Evolutionary conservation across 1,140 invertebrate species (phyloP), one percentile per base, ranked within the genome.

Genomic region (Drosophila takahashii): DNA sequence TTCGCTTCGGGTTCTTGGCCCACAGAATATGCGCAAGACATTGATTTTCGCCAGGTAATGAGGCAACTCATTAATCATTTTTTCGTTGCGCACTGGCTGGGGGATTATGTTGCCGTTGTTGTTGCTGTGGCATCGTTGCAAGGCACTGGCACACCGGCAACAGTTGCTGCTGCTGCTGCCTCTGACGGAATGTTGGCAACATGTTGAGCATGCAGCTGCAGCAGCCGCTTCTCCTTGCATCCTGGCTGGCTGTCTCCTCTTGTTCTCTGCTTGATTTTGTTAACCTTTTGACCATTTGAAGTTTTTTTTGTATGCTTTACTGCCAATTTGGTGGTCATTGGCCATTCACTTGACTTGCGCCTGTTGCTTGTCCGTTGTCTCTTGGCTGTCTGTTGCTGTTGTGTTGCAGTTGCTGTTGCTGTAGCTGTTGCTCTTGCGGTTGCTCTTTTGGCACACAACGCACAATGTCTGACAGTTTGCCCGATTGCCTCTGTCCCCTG

Each of bases 291-390:
- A 89, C 84, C 84, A 89, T 74, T 90, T 90, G 73, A 80, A 89
- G 84, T 89, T 89, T 89, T 89, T 89, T 89, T 90, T 89, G 84
- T 89, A 89, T 89, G 84, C 84, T 89, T 89, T 89, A 89, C 84
- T 90, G 84, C 84, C 84, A 89, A 89, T 89, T 89, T 89, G 84
- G 84, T 89, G 84, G 84, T 89, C 84, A 90, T 89, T 87, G 84
- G 84, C 84, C 84, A 87, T 89, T 86, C 83, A 87, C 83, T 86
- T 86, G 83, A 86, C 83, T 86, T 87, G 80, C 70, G 78, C 77
- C 77, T 79, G 69, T 79, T 80, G 77, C 77, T 45, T 79, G 77
- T 79, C 64, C 56, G 74, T 50, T 76, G 75, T 72, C 75, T 71
- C 61, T 69, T 67, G 61, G 48, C 52, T 75, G 44, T 74, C 71